Percentiles rank a stretch among this genome's conserved stretches.
These are phyloP conservation scores for Limanda limanda DNA, from an alignment of 2,113 vertebrate genomes.

Conservation along the genomic window DNA sequence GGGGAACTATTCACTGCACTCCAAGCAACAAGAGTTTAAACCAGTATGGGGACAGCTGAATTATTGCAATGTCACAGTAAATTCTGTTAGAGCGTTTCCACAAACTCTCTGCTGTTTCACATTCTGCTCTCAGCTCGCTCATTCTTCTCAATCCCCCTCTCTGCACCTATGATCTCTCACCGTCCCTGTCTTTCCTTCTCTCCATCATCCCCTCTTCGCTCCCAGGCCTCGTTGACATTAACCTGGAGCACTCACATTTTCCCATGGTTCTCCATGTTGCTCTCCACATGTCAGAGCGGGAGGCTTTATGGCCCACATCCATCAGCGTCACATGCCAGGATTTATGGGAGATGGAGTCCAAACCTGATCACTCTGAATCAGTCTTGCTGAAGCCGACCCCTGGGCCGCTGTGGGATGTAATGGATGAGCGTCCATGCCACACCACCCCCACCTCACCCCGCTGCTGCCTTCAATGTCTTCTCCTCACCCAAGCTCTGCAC, in stretches of 20 bases:
- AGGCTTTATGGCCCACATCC: constrained; percentile 79
- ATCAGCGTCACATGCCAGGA: constrained; percentile 78
- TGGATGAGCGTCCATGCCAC: constrained; percentile 65
- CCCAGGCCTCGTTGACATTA: constrained; percentile 78
- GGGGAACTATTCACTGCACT: neutral
- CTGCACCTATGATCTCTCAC: constrained; percentile 52
- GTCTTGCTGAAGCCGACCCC: constrained; percentile 76
- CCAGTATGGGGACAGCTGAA: constrained; percentile 49
- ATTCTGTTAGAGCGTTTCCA: constrained; percentile 48
- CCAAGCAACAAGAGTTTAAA: constrained; percentile 43
- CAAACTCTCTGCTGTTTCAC: constrained; percentile 50
- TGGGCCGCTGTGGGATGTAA: constrained; percentile 71
- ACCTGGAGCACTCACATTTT: constrained; percentile 79
- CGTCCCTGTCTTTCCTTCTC: constrained; percentile 51
- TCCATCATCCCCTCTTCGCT: constrained; percentile 74
- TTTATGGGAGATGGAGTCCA: constrained; percentile 81
- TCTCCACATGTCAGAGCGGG: constrained; percentile 71
- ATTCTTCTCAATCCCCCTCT: constrained; percentile 55
- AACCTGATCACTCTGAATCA: constrained; percentile 76
- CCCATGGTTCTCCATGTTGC: constrained; percentile 76
- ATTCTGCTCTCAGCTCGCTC: constrained; percentile 40
- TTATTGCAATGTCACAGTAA: constrained; percentile 60
- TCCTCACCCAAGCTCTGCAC: constrained; percentile 25
- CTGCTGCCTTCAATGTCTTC: constrained; percentile 9
- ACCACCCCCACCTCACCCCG: constrained; percentile 17